phyloP scores from a whole-genome alignment of 1,140 invertebrate genomes.

The Bombus picipes region DNA sequence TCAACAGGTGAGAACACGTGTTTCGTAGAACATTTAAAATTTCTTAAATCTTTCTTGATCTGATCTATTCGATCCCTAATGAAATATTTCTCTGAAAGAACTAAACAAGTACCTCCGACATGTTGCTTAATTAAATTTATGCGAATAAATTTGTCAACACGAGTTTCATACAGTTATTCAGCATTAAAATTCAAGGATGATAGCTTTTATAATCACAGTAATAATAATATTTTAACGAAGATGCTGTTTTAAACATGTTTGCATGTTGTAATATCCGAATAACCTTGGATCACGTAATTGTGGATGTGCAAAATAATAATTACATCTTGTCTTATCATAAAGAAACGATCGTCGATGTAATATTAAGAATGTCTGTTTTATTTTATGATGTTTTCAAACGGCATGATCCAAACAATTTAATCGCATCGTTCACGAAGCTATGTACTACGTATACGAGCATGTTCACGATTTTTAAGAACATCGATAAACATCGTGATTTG shows the following conservation, averaged over 20 bases:
- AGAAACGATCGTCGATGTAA: neutral
- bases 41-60: neutral
- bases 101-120: neutral
- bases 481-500: neutral
- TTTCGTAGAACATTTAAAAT: neutral
- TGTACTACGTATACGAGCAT: too few species aligned
- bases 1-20: constrained; percentile 69
- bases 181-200: neutral
- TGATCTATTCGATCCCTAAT: neutral
- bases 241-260: neutral
- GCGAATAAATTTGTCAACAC: neutral
- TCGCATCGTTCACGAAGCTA: neutral
- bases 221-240: neutral
- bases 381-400: neutral
- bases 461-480: neutral
- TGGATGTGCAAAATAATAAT: neutral
- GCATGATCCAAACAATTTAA: too few species aligned
- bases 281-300: neutral
- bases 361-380: neutral
- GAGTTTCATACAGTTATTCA: too few species aligned
- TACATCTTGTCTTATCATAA: neutral
- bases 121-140: neutral
- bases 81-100: neutral
- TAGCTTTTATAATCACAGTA: neutral
- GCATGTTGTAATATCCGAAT: neutral